phyloP scores from a whole-genome alignment of 2,888 invertebrate genomes.

The Glyphotaelius pellucidus region DNA sequence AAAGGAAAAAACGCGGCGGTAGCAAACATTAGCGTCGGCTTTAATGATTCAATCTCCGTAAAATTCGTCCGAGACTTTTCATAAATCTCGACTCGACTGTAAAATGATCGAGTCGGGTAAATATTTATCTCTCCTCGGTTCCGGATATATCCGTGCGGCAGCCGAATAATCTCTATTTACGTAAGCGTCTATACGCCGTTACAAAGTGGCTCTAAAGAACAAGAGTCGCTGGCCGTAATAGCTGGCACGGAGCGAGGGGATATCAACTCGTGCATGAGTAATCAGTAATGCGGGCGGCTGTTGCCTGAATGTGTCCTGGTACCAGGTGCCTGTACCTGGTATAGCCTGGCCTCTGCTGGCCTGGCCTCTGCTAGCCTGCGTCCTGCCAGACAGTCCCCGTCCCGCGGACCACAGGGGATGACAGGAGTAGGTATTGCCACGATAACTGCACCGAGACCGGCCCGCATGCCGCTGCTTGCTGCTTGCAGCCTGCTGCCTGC shows the following conservation, averaged over 20 bases:
- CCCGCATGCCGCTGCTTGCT: background rate
- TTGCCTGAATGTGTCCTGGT: background rate
- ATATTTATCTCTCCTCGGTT: conserved; percentile 45
- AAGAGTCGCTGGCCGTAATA: conserved; percentile 31
- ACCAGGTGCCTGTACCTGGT: background rate
- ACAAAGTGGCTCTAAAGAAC: background rate
- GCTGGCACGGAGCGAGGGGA: conserved; percentile 10
- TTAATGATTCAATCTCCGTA: conserved; percentile 11
- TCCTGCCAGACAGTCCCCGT: background rate
- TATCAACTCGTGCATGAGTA: conserved; percentile 61
- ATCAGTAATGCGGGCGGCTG: conserved; percentile 60
- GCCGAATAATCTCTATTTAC: conserved; percentile 53
- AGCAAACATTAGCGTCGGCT: conserved; percentile 11
- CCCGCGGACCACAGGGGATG: conserved; percentile 19
- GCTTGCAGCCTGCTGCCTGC: background rate
- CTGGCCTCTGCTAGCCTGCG: background rate
- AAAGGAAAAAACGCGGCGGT: background rate
- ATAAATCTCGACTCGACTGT: conserved; percentile 34
- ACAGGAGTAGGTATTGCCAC: background rate
- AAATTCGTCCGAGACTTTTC: conserved; percentile 25
- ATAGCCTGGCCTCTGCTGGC: background rate
- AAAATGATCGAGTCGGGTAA: conserved; percentile 44
- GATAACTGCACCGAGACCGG: background rate
- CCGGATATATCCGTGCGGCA: conserved; percentile 39
- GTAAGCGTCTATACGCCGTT: conserved; percentile 5